Base-by-base conservation (phyloP, 1,140 invertebrate genomes). In the Temnothorax curvispinosus region DNA sequence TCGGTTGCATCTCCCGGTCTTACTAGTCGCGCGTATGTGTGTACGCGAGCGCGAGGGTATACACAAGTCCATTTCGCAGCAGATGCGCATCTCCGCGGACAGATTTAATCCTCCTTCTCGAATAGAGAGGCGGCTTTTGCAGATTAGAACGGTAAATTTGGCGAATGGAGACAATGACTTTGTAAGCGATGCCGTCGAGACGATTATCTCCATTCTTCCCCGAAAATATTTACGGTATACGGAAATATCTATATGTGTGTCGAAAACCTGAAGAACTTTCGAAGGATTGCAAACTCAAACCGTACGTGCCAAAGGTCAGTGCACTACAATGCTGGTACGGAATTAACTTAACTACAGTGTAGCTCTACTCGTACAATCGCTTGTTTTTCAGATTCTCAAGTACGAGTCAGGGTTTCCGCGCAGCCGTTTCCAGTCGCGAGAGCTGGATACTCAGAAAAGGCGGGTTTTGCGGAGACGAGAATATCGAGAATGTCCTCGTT, bases 1-100 rank as follows among this genome's bases (percentile, higher is more conserved):
- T 92, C 92, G 78, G 81, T 76, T 50, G 67, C 15, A 82, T 82
- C 52, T 82, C 52, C 74, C 69, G 89, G 81, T 86, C 56, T 9
- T 69, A 69, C 64, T 65, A 64, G 81, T 85, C 62, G 71, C 62
- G 41, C 74, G 27, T 27, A 13, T 54, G 52, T 54, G 52, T 6
- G 52, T 54, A 5, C 15, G 6, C 27, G 18, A 7, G 21, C 13
- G n/a, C n/a, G 6, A 38, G 32, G 21, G 75, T 27, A 27, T 9
- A 67, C 47, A 38, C 44, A 50, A 44, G 7, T 35, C 41, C 13
- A 35, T 67, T 80, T 80, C n/a, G 32, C 47, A 21, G 44, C 77
- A 80, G 62, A 69, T 80, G 77, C 64, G 35, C 47, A 65, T 69
- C 62, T 18, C 6, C 15, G 21, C 18, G 50, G 38, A 58, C 52